Base-by-base conservation (phyloP, 2,888 invertebrate species). In the Seladonia tumulorum region DNA sequence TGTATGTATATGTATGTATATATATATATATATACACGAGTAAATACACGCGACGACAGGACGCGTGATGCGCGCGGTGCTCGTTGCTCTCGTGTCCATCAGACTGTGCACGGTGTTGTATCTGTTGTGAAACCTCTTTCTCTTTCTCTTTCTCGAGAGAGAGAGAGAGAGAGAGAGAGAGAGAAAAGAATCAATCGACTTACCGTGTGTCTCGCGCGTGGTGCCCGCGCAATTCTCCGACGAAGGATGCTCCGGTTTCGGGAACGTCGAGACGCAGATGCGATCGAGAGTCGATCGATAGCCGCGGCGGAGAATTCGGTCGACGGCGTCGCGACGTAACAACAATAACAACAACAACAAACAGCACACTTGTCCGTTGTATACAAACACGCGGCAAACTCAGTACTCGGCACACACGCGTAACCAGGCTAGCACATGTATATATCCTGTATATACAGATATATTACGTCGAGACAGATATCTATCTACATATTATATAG, bases 331-430 rank as follows among this genome's bases (percentile, higher is more conserved):
- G 60, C 5, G 22, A n/a, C 70, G 39, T 22, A n/a, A 70, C 70
- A 70, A 70, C 39, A 70, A 68, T 10, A 68, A 42, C 5, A 63
- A 63, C 66, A 72, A 70, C 70, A 73, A 35, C 29, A 60, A 68
- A 66, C 68, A 66, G 22, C 42, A 60, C 88, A 90, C 90, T 88
- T 84, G 86, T 81, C 79, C 85, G 14, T 35, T 76, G 76, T 63
- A 22, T 35, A 68, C 45, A 79, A 83, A 63, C 78, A 84, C 84
- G 70, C 57, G 66, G 39, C 22, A 16, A 63, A 39, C 29, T 35
- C 60, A 75, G 71, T 75, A 70, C 35, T 60, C 80, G 16, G 39
- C 42, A 66, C 45, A 47, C 39, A 53, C 68, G 72, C 47, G 72
- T 47, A 29, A 3, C 8, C 53, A 53, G 53, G 35, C 16, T 72